Base-by-base conservation (phyloP, 2,113 vertebrate species). In the Pseudorasbora parva region DNA sequence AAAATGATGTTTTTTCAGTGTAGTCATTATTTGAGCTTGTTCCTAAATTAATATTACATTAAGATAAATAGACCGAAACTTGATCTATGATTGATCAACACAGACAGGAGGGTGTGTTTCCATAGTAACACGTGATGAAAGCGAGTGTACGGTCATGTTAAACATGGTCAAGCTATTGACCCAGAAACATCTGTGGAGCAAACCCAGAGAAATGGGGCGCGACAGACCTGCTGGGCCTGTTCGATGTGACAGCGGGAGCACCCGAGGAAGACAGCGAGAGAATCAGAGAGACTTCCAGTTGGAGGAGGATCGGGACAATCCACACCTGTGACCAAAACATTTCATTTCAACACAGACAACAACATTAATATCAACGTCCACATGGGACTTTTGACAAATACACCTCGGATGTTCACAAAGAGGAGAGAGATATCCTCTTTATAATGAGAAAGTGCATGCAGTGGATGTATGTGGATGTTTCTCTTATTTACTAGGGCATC, bases 151-250 rank as follows among this genome's bases (percentile, higher is more conserved):
- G 6, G 72, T 75, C 37, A 47, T 78, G 41, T 62, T 78, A 78
- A 62, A 78, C 57, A 62, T 8, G 57, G 37, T 27, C 33, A 47
- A 10, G 57, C 14, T 2, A 45, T 21, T 78, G 37, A 78, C 57
- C 57, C 56, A 19, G 57, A 78, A 62, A 62, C 37, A 60, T 78
- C 76, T 62, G 57, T 30, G 41, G 37, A 14, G 30, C 12, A 45
- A 62, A 47, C 14, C n/a, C 56, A 78, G 72, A 75, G 47, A 49
- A 74, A 74, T 49, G 71, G 43, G 23, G 71, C 45, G n/a, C 71
- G 71, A 41, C 33, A 1, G 54, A 23, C 75, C 75, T 60, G 51
- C 30, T 43, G 12, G 54, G 71, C 41, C 43, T 41, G 54, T 43
- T 8, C 2, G 33, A 59, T 41, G 56, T 43, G 47, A 75, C 49